Evolutionary conservation across 1,140 invertebrate genomes (phyloP).

Genomic region (Chrysopa pallens): DNA sequence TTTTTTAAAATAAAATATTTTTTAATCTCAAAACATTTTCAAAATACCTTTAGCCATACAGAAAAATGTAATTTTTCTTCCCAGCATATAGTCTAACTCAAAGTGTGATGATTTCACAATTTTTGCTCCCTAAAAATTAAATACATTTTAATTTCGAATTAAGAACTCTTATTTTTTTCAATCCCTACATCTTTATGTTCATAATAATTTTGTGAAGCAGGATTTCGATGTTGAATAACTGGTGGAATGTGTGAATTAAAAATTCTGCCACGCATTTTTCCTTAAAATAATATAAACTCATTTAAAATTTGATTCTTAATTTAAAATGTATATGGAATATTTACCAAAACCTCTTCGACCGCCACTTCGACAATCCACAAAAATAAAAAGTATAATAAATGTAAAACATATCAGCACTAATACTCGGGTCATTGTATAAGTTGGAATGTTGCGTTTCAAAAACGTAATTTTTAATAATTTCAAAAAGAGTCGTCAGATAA

Average conservation of each 20-base stretch:
- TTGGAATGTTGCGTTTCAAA: no score
- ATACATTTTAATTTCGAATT: not conserved
- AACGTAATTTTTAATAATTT: no score
- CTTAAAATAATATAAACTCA: not conserved
- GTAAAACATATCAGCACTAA: no score
- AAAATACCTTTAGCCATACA: conserved; percentile 61
- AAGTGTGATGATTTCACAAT: conserved; percentile 79
- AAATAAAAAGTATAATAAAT: no score
- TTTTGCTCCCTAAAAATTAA: conserved; percentile 56
- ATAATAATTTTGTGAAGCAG: conserved; percentile 46
- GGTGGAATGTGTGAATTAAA: conserved; percentile 35
- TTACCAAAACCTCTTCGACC: no score
- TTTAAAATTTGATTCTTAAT: no score
- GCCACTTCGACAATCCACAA: no score
- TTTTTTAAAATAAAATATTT: not conserved
- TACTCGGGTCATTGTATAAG: no score
- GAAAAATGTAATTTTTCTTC: conserved; percentile 81
- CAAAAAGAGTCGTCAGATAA: no score
- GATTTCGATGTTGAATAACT: conserved; percentile 42
- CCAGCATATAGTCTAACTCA: conserved; percentile 79
- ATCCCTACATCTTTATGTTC: conserved; percentile 45
- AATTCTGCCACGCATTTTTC: conserved; percentile 23
- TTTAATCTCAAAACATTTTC: not conserved
- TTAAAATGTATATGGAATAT: no score
- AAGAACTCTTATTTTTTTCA: conserved; percentile 18